A percentile compares a stretch with the other conserved stretches of the same genome.
Conservation (phyloP, 1,140 invertebrate species). For the Dendrolimus kikuchii region DNA sequence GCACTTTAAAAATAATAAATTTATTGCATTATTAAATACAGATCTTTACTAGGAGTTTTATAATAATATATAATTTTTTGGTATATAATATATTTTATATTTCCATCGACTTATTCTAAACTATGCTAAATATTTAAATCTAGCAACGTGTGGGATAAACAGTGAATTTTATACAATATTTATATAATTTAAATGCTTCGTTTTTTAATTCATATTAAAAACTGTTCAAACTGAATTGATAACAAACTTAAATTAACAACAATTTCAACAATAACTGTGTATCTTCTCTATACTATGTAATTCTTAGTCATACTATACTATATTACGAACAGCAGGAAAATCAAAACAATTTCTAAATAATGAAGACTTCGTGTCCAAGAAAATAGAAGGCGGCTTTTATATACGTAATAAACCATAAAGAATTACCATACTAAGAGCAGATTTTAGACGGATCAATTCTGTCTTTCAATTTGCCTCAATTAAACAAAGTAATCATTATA, state of each 20-base stretch:
- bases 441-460: too few relatives aligned
- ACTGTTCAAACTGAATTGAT: conserved; percentile 3
- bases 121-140: conserved; percentile 18
- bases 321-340: too few relatives aligned
- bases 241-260: conserved; percentile 4
- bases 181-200: conserved; percentile 28
- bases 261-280: neutral
- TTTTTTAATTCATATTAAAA: neutral
- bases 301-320: too few relatives aligned
- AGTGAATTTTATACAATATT: conserved; percentile 25
- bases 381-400: too few relatives aligned
- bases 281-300: too few relatives aligned
- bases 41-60: conserved; percentile 26
- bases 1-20: too few relatives aligned
- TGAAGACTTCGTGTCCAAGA: too few relatives aligned
- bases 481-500: too few relatives aligned
- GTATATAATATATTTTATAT: conserved; percentile 33
- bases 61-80: conserved; percentile 42
- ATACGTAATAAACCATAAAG: too few relatives aligned
- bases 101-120: conserved; percentile 14
- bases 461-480: too few relatives aligned
- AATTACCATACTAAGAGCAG: too few relatives aligned
- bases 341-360: too few relatives aligned
- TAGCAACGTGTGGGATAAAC: conserved; percentile 31
- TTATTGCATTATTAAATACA: conserved; percentile 9